Evolutionary conservation across 2,888 invertebrate species (phyloP).

Genomic region (Troides oblongomaculatus): DNA sequence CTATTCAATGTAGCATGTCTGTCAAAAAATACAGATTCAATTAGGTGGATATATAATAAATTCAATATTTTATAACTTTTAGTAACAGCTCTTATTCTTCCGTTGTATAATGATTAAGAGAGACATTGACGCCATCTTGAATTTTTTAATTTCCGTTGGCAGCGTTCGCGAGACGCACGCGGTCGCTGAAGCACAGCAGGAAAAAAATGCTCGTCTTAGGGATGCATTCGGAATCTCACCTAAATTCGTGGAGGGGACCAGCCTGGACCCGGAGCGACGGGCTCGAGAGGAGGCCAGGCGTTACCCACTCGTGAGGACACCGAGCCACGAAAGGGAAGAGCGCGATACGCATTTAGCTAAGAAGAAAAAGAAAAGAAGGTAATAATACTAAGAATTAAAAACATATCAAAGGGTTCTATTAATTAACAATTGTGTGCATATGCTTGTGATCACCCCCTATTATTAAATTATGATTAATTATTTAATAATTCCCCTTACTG

Average conservation of each 20-base stretch:
- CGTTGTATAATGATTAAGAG: neutral
- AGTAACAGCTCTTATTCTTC: too few relatives aligned
- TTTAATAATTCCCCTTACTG: too few relatives aligned
- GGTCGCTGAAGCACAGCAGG: slow-evolving; percentile 96
- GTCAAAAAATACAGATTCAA: neutral
- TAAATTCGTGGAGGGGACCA: slow-evolving; percentile 95
- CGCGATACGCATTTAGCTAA: slow-evolving; percentile 73
- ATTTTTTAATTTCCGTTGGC: slow-evolving; percentile 36
- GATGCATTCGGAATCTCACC: slow-evolving; percentile 97
- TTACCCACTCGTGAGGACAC: slow-evolving; percentile 88
- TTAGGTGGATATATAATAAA: neutral
- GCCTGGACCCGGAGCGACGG: slow-evolving; percentile 88
- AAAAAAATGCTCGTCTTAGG: slow-evolving; percentile 95
- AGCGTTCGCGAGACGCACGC: slow-evolving; percentile 98
- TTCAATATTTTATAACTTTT: neutral
- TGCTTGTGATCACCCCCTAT: too few relatives aligned
- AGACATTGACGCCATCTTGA: slow-evolving; percentile 33
- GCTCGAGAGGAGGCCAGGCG: slow-evolving; percentile 75
- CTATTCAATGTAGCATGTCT: neutral
- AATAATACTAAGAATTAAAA: slow-evolving; percentile 31
- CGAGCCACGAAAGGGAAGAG: slow-evolving; percentile 82
- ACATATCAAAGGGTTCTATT: neutral
- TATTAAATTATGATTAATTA: too few relatives aligned
- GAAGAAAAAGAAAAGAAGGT: slow-evolving; percentile 89
- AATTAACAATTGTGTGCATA: neutral